Base-by-base conservation (phyloP, 2,797 vertebrate species). In the Holocentrus rufus region DNA sequence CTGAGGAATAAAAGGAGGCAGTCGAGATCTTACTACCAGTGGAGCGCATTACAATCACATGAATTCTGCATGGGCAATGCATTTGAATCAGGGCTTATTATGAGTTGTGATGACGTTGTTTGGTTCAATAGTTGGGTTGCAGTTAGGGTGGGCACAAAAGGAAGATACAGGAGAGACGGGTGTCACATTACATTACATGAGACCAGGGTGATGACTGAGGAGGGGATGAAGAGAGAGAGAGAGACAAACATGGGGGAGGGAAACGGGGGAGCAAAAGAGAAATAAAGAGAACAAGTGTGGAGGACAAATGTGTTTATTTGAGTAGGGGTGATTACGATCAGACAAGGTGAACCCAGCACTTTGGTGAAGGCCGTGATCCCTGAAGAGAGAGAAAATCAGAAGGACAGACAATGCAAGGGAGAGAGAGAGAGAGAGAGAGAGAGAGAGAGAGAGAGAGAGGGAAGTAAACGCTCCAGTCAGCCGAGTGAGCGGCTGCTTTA, bases 261-360 rank as follows among this genome's bases (percentile, higher is more conserved):
- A 76, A 55, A 36, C 42, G 18, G 61, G 66, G 54, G 74, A n/a
- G 68, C 46, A 66, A 58, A 74, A 69, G 72, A 84, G 80, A 82
- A 83, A 85, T 64, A 83, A 79, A 84, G 77, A 76, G 78, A 89
- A 82, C 64, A 75, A 81, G 87, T 82, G 80, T 65, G 74, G 74
- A 75, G 72, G 74, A 65, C 2, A 67, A 66, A 55, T 81, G 42
- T 31, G 83, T 91, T 91, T 90, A 87, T 91, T 89, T 90, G 78
- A 83, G 53, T 30, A 82, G 67, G 73, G 77, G 76, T 54, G 88
- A 85, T 87, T 84, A 84, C 39, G 66, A 87, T 83, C 80, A 68
- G 82, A 87, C 86, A 85, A 87, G 86, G 88, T 88, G 87, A 90
- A 84, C 74, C 65, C 22, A 79, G 78, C 70, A 63, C 74, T 78